Base-by-base conservation (phyloP, 2,888 invertebrate genomes). In the Autographa gamma region DNA sequence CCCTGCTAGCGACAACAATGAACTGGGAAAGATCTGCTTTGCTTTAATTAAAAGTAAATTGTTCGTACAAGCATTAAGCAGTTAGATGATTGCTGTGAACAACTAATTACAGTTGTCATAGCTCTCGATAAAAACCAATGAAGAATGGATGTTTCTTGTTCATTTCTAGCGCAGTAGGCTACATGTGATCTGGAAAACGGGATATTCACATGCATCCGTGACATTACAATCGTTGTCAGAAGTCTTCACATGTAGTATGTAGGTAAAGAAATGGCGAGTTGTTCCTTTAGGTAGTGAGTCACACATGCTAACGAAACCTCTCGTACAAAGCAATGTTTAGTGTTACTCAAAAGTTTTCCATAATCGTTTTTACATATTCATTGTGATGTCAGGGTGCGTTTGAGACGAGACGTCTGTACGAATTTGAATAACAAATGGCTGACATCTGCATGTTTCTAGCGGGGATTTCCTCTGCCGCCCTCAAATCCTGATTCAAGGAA, bases 361-460 rank as follows among this genome's bases (percentile, higher is more conserved):
- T 93, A 93, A 95, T 93, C 90, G 89, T 94, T 94, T 92, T 93
- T 95, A 95, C 94, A 95, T 88, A 95, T 94, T 95, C 94, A 95
- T 94, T 86, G 89, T 85, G 84, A 90, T 92, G 93, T 94, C 91
- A 90, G 90, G 89, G 92, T 93, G 93, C 93, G 93, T 95, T 93
- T 90, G 91, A 91, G 92, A 90, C 91, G 90, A 89, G 92, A 89
- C 91, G 92, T 89, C 92, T 88, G 89, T 86, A 85, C 81, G 85
- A 91, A 95, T 95, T 93, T 95, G 94, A 95, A 95, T 95, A 94
- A 93, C 95, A 95, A 95, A 95, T 93, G 88, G 87, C 85, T 89
- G 91, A 90, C 93, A 95, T 94, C 93, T 93, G 92, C 94, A 93
- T 93, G 92, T 88, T 89, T 88, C 91, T 87, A 85, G 82, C 84